Evolutionary conservation across 92 coral and sea anemone species (phyloP), one percentile per base, ranked within the genome.

Genomic region (Porites divaricata): DNA sequence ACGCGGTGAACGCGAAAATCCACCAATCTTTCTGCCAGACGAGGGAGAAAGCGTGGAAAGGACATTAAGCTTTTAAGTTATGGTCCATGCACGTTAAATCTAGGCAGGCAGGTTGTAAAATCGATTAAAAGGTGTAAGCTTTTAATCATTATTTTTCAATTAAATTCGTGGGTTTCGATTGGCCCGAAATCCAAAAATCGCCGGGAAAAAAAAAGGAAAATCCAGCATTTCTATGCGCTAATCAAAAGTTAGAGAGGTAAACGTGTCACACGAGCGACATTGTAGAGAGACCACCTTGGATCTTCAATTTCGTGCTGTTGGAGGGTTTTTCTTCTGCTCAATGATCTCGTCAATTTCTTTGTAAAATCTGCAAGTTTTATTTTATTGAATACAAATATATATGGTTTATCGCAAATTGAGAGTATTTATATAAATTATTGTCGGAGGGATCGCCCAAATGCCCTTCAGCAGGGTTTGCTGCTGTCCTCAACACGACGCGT

Each of bases 401-500:
- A 66, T 66, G 19, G 21, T 66, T 66, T 66, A 24, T 24, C 3
- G 16, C 23, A 16, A n/a, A 75, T 17, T 19, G 49, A 16, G 10
- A 10, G 63, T 24, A 70, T 63, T 75, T 35, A 35, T 35, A 35
- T 35, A 6, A 35, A 35, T 85, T 63, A 59, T 70, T 17, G 50
- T 41, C 49, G 35, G 11, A 56, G 57, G 49, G 45, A 6, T 59
- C 10, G 63, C 26, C 62, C n/a, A 24, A 48, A 84, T 64, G 81
- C 81, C 75, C 50, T 84, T 76, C 70, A 75, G 76, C 41, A 45
- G 28, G 7, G 57, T 67, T 63, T 84, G 88, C 26, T 84, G 76
- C 54, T 84, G 88, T 48, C 83, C 76, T 21, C 83, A 58, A 28
- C 88, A 84, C 26, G 88, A 41, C 67, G 65, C 8, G 74, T 83